phyloP scores from a whole-genome alignment of 1,140 invertebrate genomes.

The Amphibalanus amphitrite region DNA sequence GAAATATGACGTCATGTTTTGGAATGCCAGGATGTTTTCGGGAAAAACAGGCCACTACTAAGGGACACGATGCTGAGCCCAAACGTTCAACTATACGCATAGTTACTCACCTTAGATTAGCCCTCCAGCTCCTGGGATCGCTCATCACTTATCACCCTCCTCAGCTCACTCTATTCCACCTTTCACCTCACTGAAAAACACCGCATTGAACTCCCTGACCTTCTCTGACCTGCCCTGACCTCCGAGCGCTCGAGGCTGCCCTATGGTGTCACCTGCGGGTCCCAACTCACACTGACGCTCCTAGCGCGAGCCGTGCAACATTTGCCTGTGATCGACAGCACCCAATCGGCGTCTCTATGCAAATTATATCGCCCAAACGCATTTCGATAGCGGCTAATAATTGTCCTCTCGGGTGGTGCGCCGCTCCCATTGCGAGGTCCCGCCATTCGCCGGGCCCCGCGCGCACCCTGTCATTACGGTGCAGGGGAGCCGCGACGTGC shows the following conservation, averaged over 20 bases:
- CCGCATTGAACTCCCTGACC: no score
- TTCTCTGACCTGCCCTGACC: background rate
- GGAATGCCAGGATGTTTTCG: no score
- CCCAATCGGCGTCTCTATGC: background rate
- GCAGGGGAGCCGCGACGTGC: background rate
- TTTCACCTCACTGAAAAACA: no score
- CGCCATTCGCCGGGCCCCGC: no score
- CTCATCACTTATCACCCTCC: no score
- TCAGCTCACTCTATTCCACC: no score
- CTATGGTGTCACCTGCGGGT: background rate
- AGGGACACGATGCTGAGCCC: no score
- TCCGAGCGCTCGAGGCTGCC: background rate
- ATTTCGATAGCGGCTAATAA: slow-evolving; percentile 1
- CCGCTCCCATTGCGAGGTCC: background rate
- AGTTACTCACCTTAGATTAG: no score
- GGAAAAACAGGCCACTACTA: no score
- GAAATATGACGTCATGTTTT: no score
- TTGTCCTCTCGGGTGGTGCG: background rate
- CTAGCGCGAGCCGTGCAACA: background rate
- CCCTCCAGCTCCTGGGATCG: no score
- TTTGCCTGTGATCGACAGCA: background rate
- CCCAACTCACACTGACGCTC: background rate
- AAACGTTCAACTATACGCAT: no score
- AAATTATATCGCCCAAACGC: slow-evolving; percentile 1
- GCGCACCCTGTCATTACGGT: background rate